Evolutionary conservation across 1,140 invertebrate species (phyloP), one percentile per base, ranked within the genome.

Genomic region (Trinorchestia longiramus): DNA sequence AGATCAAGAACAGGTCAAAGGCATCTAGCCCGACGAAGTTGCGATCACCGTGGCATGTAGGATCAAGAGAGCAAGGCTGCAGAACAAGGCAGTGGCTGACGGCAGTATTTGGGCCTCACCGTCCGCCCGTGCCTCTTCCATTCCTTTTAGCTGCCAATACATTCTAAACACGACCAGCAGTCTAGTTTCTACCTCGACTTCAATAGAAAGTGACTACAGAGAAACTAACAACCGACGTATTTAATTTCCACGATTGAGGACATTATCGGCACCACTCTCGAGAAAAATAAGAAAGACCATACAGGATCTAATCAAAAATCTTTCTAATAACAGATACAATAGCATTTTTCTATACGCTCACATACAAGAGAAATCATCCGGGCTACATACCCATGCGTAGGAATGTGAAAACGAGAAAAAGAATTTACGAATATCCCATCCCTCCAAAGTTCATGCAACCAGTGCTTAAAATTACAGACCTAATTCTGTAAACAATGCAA

Each of bases 1-100:
- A 43, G 88, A 90, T 90, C 88, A 90, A 90, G 88, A 90, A 90
- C 88, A 42, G 88, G 88, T 90, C 88, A 90, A 90, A 90, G 43
- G n/a, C 88, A 90, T 90, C 41, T 90, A 90, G 88, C 41, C 88
- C 88, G 87, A 40, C 87, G 36, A 42, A 90, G 88, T 43, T 41
- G 15, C 36, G 62, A 36, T 28, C 62, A 77, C 1, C 4, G 0
- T 90, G 88, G 41, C 43, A 90, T 90, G 15, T 41, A 90, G 88
- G 88, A 90, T 90, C 88, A 90, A 43, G 28, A 11, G 92, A n/a
- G 92, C 92, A 47, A 94, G 92, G 92, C 92, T 94, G 36, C 92
- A 94, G 45, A 47, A 19, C 43, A 4, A 40, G 92, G 43, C 41
- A 6, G 36, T 88, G 8, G 11, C 41, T 43, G 41, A 43, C 40